Evolutionary conservation across 2,797 vertebrate genomes (phyloP), one percentile per base, ranked within the genome.

Genomic region (Streptopelia turtur): DNA sequence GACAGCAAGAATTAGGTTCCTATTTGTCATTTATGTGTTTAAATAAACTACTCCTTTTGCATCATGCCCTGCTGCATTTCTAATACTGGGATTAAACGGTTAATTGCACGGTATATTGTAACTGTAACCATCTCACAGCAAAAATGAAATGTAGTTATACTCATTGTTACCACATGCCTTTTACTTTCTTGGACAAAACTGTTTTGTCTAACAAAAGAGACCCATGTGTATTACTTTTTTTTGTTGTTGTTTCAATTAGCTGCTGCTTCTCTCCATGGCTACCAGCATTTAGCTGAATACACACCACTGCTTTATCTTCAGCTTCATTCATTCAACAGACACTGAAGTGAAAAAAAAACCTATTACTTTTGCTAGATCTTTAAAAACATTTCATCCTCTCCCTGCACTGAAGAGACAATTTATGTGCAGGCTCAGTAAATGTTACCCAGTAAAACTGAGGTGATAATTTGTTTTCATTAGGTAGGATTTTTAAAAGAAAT

Each of bases 261-360:
- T 90, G 69, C 74, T 90, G 47, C 70, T 90, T 79, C 63, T 93
- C 74, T 84, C 91, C 85, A 77, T 60, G 77, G 59, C 87, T 94
- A 93, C 87, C 43, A 94, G 63, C 35, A 33, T 74, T 79, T 50
- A 66, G 83, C 52, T 64, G 70, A 66, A 72, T 63, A 66, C 23
- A 60, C 9, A 88, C 16, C 57, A 50, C 16, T 68, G 72, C 37
- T 83, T 92, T 55, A 89, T 83, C 60, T 89, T 77, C 5, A 5
- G 31, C 41, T 94, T 83, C 77, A 76, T 69, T 86, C 69, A 86
- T 82, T 61, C 55, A 76, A 22, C n/a, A 86, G 66, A 78, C 59
- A 87, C n/a, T 15, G 9, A 49, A 93, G 30, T 66, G 56, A 93
- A 79, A 95, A 39, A 93, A 91, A 76, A 7, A 57, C 25, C 30